Evolutionary conservation across 2,888 invertebrate species (phyloP), one percentile per base, ranked within the genome.

Genomic region (Nymphalis polychloros): DNA sequence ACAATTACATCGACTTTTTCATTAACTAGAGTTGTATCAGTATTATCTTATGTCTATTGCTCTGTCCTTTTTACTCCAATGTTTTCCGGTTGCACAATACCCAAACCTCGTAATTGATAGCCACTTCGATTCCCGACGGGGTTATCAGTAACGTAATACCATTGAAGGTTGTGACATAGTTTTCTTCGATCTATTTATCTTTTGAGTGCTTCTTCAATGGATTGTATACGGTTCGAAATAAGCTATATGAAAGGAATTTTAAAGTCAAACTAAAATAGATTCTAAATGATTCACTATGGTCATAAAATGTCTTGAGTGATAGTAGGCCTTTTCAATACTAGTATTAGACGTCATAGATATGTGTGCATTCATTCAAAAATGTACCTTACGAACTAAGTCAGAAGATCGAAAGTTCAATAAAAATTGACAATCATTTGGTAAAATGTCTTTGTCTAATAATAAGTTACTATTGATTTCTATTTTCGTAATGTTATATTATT

Each of bases 101-200:
- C 79, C 85, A 77, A 88, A 88, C 86, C 85, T 84, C 81, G 78
- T 76, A 73, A 78, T 81, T 77, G 87, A 88, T 88, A 88, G 84
- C 79, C 71, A 69, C 77, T 84, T 84, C 81, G 81, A 85, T 83
- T 85, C 85, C 79, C 78, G 78, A 60, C 78, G 87, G 88, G 90
- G 89, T 90, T 90, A 90, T 90, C 90, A 82, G 72, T 85, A 86
- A 86, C 83, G 81, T 80, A 78, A 80, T 76, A 76, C 77, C 79
- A 79, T 79, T 80, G 88, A 92, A 92, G 91, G 91, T 87, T 88
- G 83, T 87, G 91, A 85, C 90, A 90, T 79, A 91, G 78, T 92
- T 91, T 90, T 89, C 88, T 87, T 86, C 80, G 79, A 75, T 81
- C 78, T 78, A 78, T 77, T 84, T 77, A 79, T 86, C 88, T 82